Base-by-base conservation (phyloP, 2,888 invertebrate species). In the Plagodis pulveraria region DNA sequence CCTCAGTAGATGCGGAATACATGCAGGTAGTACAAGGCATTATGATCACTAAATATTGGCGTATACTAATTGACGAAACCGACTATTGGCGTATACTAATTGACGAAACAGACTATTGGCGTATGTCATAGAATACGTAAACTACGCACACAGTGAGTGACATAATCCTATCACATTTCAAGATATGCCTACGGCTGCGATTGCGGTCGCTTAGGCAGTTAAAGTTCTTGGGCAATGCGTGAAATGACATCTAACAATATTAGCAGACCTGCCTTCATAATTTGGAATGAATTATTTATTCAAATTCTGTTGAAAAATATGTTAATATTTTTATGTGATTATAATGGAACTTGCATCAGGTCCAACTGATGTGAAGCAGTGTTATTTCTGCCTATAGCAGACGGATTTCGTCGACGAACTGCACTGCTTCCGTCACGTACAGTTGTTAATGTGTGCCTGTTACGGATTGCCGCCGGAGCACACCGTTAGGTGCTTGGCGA, bases 111-210 rank as follows among this genome's bases (percentile, higher is more conserved):
- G 7, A 22, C 49, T 51, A 44, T 51, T 43, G 10, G 40, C 45
- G 44, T 45, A 45, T 58, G 50, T 49, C 58, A 49, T 49, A 53
- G 49, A 58, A 58, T 49, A 53, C 48, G 45, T 45, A 58, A 49
- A 44, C 52, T 48, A 47, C 40, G 57, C 50, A 46, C n/a, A 50
- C 43, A 55, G 22, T 22, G 22, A 44, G 50, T 66, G 63, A 68
- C 61, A 64, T 66, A 66, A 68, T 44, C 49, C 56, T 66, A 64
- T 60, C 52, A 58, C 54, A 58, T 67, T 64, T 63, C 67, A 54
- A 63, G 56, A 50, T 44, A 38, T 51, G 42, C 53, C 49, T 50
- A 58, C 49, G 36, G 36, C 10, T 7, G 12, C n/a, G 44, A 50
- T 59, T 59, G 55, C 59, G 40, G 38, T 43, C 50, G 50, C 45